Evolutionary conservation across 2,113 vertebrate genomes (phyloP).

Genomic region (Onychorhynchus coronatus): DNA sequence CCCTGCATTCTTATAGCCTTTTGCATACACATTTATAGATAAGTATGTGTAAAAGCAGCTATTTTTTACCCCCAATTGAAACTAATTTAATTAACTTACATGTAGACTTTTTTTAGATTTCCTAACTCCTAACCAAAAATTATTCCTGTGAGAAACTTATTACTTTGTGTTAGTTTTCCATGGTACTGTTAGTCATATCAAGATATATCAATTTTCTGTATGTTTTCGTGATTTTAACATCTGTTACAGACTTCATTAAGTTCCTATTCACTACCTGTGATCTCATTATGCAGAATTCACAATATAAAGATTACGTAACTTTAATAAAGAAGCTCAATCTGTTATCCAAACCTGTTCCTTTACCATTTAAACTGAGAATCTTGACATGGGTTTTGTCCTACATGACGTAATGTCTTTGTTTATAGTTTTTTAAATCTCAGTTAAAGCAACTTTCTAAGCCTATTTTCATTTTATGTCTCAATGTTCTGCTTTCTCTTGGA

Average conservation of each 20-base stretch:
- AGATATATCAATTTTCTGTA: background rate
- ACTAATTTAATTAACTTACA: background rate
- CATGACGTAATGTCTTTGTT: background rate
- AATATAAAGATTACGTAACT: background rate
- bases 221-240: background rate
- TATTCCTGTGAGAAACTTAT: background rate
- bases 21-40: background rate
- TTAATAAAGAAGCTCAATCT: background rate
- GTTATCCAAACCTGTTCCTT: background rate
- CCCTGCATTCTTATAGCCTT: background rate
- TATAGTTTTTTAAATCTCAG: background rate
- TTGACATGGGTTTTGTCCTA: background rate
- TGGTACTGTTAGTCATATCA: background rate
- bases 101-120: background rate
- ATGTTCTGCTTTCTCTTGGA: background rate
- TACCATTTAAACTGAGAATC: background rate
- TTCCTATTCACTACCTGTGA: rapidly evolving
- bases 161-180: background rate
- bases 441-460: background rate
- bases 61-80: background rate
- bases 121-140: background rate
- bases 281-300: background rate
- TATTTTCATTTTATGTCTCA: background rate
- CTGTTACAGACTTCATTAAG: background rate
- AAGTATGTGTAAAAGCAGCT: background rate